A percentile compares a stretch with the other conserved stretches of the same genome.
These are phyloP conservation scores for Vandiemenella viatica DNA, from an alignment of 2,888 invertebrate genomes.

Conservation along the genomic window DNA sequence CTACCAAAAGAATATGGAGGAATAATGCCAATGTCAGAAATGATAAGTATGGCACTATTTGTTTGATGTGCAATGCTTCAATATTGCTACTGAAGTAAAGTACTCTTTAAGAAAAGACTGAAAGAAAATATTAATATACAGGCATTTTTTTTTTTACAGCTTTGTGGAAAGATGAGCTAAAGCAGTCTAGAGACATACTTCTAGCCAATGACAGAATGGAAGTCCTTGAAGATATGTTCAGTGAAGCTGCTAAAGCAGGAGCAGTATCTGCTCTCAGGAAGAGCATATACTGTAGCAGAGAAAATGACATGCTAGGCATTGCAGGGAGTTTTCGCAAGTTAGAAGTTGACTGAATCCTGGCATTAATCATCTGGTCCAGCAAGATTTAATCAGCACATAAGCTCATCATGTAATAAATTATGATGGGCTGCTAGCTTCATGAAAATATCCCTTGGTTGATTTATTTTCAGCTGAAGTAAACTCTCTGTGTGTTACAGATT, in stretches of 20 bases:
- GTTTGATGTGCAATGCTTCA: no score
- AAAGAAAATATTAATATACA: no score
- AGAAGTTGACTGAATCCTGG: constrained; percentile 54
- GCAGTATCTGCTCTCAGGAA: constrained; percentile 53
- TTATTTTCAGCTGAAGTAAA: no score
- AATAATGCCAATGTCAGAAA: constrained; percentile 59
- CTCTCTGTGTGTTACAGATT: no score
- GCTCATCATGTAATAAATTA: no score
- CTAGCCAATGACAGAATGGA: constrained; percentile 57
- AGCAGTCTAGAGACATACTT: constrained; percentile 46
- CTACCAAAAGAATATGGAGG: constrained; percentile 81
- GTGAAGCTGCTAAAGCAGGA: constrained; percentile 54
- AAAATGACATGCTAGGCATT: constrained; percentile 46
- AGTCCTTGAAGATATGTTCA: constrained; percentile 42
- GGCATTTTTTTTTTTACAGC: constrained; percentile 19
- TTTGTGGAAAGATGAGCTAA: constrained; percentile 43
- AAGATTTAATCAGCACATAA: no score
- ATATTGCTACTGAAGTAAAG: no score
- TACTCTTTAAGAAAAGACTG: no score
- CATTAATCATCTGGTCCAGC: no score
- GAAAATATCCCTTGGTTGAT: no score
- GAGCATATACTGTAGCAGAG: constrained; percentile 28
- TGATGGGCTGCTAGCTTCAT: no score
- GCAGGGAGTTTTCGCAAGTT: constrained; percentile 65
- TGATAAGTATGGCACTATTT: constrained; percentile 67